Conservation (phyloP, 2,888 invertebrate species). For the Diadegma fenestrale region DNA sequence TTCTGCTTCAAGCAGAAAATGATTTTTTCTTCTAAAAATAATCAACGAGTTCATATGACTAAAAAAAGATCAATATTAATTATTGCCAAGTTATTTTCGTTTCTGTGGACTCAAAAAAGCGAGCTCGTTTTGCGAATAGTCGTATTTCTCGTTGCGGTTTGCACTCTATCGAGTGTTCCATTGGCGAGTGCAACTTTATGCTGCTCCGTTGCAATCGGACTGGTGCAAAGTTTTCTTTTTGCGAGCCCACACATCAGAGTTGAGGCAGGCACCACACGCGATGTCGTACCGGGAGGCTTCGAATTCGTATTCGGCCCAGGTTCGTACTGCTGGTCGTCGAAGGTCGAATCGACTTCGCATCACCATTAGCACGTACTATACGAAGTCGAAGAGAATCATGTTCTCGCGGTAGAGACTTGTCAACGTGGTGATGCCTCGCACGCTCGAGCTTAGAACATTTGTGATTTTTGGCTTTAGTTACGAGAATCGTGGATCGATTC, state of each 20-base stretch:
- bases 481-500: background rate
- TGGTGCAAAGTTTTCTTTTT: slow-evolving; percentile 33
- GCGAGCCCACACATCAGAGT: slow-evolving; percentile 26
- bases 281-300: slow-evolving; percentile 23
- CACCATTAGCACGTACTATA: slow-evolving; percentile 9
- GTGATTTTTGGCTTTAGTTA: background rate
- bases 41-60: no score
- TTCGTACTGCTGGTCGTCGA: slow-evolving; percentile 54
- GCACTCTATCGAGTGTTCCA: slow-evolving; percentile 29
- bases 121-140: background rate
- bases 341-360: slow-evolving; percentile 48
- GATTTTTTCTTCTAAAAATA: no score
- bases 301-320: slow-evolving; percentile 60
- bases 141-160: slow-evolving; percentile 11
- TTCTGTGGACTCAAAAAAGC: background rate
- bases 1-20: no score
- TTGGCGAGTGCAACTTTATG: slow-evolving; percentile 29
- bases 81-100: no score
- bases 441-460: background rate
- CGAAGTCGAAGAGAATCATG: slow-evolving; percentile 29
- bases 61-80: no score
- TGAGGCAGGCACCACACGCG: slow-evolving; percentile 45
- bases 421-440: slow-evolving; percentile 8
- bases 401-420: slow-evolving; percentile 34
- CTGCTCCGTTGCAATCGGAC: background rate